Evolutionary conservation across 2,113 vertebrate genomes (phyloP).

Genomic region (Leptocoma aspasia): DNA sequence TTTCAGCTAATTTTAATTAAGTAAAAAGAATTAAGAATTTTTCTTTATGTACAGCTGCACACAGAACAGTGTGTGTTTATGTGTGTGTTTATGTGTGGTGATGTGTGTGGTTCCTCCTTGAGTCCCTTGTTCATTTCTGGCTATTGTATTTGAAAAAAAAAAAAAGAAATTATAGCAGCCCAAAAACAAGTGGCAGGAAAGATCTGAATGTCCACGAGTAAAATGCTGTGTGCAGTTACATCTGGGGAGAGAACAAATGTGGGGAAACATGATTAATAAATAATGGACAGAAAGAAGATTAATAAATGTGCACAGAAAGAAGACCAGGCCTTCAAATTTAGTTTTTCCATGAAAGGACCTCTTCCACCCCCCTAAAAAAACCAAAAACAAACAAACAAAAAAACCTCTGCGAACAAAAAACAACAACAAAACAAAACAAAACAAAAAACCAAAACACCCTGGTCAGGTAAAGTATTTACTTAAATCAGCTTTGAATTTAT

Average conservation of each 20-base stretch:
- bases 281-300: too few relatives aligned
- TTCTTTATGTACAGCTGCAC: not conserved
- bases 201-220: not conserved
- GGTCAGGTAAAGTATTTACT: not conserved
- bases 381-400: too few relatives aligned
- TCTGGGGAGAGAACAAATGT: not conserved
- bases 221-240: not conserved
- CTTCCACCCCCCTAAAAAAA: too few relatives aligned
- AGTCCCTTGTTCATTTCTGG: not conserved
- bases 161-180: not conserved
- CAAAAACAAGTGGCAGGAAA: not conserved
- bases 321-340: not conserved
- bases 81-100: not conserved
- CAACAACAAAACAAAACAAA: not conserved
- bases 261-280: not conserved
- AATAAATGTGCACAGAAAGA: not conserved
- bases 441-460: not conserved
- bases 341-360: not conserved
- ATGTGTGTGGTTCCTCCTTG: not conserved
- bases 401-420: too few relatives aligned
- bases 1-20: not conserved
- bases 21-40: not conserved
- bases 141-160: not conserved
- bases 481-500: not conserved
- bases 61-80: not conserved